These are phyloP conservation scores for Trichacis sp. DNA, from an alignment of 2,888 invertebrate genomes.

Conservation along the genomic window DNA sequence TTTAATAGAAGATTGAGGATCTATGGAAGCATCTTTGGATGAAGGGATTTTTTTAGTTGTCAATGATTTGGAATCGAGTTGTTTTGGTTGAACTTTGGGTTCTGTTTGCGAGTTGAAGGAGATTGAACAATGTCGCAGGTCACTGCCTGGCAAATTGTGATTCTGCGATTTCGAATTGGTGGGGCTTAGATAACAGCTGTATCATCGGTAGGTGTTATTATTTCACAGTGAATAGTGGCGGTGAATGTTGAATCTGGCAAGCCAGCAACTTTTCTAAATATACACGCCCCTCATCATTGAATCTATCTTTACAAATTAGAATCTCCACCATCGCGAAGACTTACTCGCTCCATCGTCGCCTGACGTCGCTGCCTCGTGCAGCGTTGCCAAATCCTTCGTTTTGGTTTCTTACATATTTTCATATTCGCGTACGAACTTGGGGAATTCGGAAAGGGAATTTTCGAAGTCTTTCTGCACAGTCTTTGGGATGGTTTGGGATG, in stretches of 20 bases:
- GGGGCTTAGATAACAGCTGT: conserved; percentile 31
- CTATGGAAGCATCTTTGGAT: no score
- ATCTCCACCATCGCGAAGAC: conserved; percentile 58
- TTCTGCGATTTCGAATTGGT: conserved; percentile 30
- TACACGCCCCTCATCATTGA: conserved; percentile 66
- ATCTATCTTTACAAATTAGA: conserved; percentile 68
- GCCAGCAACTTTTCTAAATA: conserved; percentile 66
- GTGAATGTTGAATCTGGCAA: conserved; percentile 62
- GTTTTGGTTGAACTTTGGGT: no score
- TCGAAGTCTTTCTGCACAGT: no score
- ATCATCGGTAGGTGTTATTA: conserved; percentile 41
- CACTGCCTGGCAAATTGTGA: conserved; percentile 12
- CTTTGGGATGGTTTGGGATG: no score
- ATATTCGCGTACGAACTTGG: conserved; percentile 16
- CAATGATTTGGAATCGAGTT: no score
- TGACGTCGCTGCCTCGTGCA: conserved; percentile 8
- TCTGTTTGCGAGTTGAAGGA: no score
- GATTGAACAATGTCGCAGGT: background rate
- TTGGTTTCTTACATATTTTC: conserved; percentile 38
- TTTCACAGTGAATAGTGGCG: conserved; percentile 40
- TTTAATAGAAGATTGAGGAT: no score
- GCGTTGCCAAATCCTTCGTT: conserved; percentile 40
- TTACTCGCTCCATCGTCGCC: conserved; percentile 24
- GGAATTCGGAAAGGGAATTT: background rate
- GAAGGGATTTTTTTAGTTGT: no score